Evolutionary conservation across 2,797 vertebrate species (phyloP), one percentile per base, ranked within the genome.

Genomic region (Gouania willdenowi): DNA sequence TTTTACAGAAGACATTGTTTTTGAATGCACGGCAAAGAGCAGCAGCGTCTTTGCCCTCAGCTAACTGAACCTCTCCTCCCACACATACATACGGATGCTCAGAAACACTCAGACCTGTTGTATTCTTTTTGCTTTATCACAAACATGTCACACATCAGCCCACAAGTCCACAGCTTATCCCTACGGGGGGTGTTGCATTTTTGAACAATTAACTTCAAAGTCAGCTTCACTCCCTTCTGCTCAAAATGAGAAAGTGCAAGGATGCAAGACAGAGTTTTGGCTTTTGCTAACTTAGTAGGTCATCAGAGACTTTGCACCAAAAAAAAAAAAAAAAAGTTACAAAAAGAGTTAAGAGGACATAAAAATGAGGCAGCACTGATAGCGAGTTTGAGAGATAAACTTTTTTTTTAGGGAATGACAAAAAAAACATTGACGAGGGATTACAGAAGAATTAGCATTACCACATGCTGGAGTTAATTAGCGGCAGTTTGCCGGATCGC

Each of bases 381-480:
- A 71, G 32, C 3, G 23, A 63, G 47, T 34, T 50, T 65, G 61
- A 71, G 38, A 74, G 72, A 81, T 75, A 71, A 45, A 65, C 82
- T 79, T 71, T 68, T 66, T 61, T 74, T 75, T 79, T 65, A 63
- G 59, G 66, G 78, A 71, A 43, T 57, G 59, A 75, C 77, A 77
- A 71, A 74, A 85, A 30, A 68, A 46, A 45, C n/a, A n/a, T n/a
- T n/a, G 44, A 66, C 43, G 40, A 45, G 46, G 83, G 85, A 88
- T 88, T 89, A 86, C 60, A 41, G 34, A 58, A 75, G 82, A 86
- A 79, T 86, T 81, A 76, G 80, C 86, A 87, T 78, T 76, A 84
- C 77, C 71, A 81, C 83, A 82, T 78, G 79, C 78, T 60, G 71
- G 60, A 85, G 86, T 88, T 89, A 89, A 90, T 89, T 88, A 87